Evolutionary conservation across 2,113 vertebrate species (phyloP).

Genomic region (Eulacestoma nigropectus): DNA sequence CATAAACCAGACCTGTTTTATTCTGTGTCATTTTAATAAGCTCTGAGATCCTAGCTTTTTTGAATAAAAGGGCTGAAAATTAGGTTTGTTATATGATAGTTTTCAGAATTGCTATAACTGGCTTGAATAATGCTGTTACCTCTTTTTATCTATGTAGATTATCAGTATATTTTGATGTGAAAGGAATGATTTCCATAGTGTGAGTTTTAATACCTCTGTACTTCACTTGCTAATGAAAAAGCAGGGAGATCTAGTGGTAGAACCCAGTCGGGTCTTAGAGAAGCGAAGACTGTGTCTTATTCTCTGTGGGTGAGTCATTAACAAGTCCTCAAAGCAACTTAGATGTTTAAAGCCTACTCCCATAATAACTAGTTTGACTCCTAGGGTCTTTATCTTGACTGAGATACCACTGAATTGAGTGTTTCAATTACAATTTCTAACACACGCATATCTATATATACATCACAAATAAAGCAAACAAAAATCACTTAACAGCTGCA

Average conservation of each 20-base stretch:
- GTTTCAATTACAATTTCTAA: background rate
- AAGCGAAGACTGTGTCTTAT: background rate
- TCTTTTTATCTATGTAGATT: background rate
- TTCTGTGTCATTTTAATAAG: background rate
- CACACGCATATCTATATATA: background rate
- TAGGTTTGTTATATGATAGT: background rate
- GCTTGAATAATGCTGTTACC: background rate
- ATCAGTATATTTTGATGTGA: background rate
- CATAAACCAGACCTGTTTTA: background rate
- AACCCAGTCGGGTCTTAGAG: background rate
- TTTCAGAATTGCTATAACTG: background rate
- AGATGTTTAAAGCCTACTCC: background rate
- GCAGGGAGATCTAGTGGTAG: background rate
- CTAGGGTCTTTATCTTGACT: background rate
- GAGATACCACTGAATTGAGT: background rate
- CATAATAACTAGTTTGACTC: background rate
- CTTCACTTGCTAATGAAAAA: background rate
- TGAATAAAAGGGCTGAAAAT: background rate
- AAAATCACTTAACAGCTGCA: background rate
- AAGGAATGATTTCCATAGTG: background rate
- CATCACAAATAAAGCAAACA: background rate
- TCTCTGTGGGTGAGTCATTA: background rate
- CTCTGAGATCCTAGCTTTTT: background rate
- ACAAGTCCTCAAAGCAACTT: background rate
- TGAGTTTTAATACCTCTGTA: background rate